Evolutionary conservation across 2,888 invertebrate species (phyloP).

Genomic region (Trichopoda pennipes): DNA sequence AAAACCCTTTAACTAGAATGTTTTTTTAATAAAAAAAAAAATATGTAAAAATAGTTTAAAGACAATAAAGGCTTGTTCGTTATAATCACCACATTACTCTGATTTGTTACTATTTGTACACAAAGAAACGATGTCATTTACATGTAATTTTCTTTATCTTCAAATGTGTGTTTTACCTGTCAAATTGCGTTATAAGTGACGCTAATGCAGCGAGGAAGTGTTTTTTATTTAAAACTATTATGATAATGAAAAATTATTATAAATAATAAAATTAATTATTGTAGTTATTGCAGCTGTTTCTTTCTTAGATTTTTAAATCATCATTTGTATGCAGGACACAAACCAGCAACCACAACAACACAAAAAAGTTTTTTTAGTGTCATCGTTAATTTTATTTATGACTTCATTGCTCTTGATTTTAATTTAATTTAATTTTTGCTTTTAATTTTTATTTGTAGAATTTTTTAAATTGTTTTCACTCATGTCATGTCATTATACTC

Average conservation of each 20-base stretch:
- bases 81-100: too few relatives aligned
- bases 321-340: not conserved
- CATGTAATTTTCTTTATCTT: too few relatives aligned
- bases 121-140: too few relatives aligned
- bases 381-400: constrained; percentile 51
- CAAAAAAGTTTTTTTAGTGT: not conserved
- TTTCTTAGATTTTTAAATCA: not conserved
- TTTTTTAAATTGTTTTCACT: constrained; percentile 14
- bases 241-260: not conserved
- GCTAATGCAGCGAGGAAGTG: too few relatives aligned
- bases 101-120: too few relatives aligned
- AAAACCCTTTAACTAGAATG: too few relatives aligned
- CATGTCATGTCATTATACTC: not conserved
- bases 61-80: too few relatives aligned
- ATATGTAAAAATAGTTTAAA: too few relatives aligned
- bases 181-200: too few relatives aligned
- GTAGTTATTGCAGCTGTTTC: not conserved
- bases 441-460: too few relatives aligned
- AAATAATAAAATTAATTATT: not conserved
- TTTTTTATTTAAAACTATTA: not conserved
- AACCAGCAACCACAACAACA: not conserved
- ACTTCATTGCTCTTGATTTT: constrained; percentile 43
- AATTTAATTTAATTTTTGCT: constrained; percentile 28
- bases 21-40: too few relatives aligned
- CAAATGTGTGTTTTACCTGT: too few relatives aligned